Conservation (phyloP, 2,113 vertebrate species). For the Cinclus cinclus region DNA sequence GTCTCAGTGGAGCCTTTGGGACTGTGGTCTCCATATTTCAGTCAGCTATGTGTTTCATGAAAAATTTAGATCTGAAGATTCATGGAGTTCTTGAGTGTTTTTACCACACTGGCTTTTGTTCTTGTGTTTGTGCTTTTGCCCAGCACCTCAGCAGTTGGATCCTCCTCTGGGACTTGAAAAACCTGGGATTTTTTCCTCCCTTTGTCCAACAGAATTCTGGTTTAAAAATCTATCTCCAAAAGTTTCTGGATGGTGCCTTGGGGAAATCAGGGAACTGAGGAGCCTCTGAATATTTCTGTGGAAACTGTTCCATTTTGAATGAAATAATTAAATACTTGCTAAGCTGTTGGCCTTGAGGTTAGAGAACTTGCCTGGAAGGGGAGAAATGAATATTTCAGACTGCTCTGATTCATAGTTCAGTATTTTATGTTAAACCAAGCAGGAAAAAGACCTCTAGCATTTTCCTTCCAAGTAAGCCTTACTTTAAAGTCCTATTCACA, state of each 20-base stretch:
- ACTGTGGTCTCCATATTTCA: neutral
- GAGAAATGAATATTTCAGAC: neutral
- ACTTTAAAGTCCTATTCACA: neutral
- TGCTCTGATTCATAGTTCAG: neutral
- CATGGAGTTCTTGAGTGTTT: neutral
- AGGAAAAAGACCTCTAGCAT: neutral
- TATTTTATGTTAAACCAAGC: neutral
- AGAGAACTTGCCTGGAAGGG: neutral
- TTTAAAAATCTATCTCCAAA: neutral
- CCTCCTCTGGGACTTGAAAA: neutral
- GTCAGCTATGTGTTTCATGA: neutral
- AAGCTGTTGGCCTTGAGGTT: neutral
- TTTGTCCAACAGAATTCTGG: neutral
- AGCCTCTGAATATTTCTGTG: neutral
- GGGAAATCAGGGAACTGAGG: neutral
- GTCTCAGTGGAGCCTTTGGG: neutral
- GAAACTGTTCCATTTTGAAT: conserved; percentile 25
- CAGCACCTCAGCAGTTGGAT: neutral
- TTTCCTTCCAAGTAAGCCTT: neutral
- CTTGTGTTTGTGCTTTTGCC: neutral
- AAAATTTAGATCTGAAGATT: neutral
- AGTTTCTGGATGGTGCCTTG: neutral
- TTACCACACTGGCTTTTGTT: neutral
- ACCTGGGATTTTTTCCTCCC: neutral
- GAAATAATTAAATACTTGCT: conserved; percentile 4